Evolutionary conservation across 2,797 vertebrate genomes (phyloP).

Genomic region (Lophura swinhoii): DNA sequence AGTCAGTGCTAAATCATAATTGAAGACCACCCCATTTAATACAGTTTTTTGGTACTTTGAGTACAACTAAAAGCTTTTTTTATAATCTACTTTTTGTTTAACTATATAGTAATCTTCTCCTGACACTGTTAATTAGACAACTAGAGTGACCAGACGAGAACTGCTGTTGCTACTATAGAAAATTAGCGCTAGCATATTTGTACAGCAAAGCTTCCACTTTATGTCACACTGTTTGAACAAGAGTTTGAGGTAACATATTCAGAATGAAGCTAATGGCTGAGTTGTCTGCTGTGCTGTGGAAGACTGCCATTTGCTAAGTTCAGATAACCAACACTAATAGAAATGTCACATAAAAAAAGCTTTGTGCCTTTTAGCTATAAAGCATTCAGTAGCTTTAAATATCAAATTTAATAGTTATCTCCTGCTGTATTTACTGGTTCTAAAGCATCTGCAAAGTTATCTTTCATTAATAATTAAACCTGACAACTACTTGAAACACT

Average conservation of each 20-base stretch:
- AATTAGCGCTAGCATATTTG: background rate
- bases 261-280: background rate
- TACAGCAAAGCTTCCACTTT: constrained; percentile 2
- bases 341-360: background rate
- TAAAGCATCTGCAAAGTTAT: background rate
- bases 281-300: background rate
- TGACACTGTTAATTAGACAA: background rate
- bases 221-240: background rate
- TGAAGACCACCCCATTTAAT: background rate
- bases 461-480: background rate
- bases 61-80: background rate
- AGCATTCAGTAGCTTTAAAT: background rate
- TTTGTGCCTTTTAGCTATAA: background rate
- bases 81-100: background rate
- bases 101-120: background rate
- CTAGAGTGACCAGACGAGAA: background rate
- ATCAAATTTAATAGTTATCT: background rate
- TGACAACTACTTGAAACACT: background rate
- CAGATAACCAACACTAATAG: background rate
- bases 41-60: background rate
- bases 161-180: background rate
- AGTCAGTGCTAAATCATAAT: background rate
- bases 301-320: background rate
- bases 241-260: background rate
- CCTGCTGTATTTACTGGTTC: background rate